A percentile compares a stretch with the other conserved stretches of the same genome.
Conservation (phyloP, 2,888 invertebrate genomes). For the Cephus pulcher region DNA sequence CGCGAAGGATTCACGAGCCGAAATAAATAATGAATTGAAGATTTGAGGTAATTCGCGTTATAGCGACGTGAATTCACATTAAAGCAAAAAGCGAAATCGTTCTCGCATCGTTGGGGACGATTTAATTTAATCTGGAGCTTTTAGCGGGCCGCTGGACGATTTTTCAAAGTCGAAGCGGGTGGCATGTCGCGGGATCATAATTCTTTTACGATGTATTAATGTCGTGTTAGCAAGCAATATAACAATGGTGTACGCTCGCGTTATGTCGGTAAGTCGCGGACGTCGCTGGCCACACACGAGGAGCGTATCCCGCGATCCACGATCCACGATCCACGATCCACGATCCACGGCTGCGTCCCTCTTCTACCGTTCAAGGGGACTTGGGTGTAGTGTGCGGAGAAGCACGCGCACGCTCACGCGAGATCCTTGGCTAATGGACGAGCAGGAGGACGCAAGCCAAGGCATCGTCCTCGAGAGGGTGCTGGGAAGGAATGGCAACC, state of each 20-base stretch:
- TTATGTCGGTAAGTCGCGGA: neutral
- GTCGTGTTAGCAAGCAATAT: conserved; percentile 60
- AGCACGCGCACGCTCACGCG: conserved; percentile 27
- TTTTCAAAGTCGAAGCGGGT: conserved; percentile 49
- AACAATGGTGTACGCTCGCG: conserved; percentile 39
- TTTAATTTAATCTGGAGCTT: conserved; percentile 55
- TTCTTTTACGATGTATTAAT: conserved; percentile 57
- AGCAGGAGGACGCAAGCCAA: no score
- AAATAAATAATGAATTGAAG: no score
- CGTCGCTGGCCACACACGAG: neutral
- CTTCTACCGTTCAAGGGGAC: no score
- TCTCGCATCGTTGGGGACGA: conserved; percentile 23
- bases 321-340: no score
- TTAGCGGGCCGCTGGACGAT: conserved; percentile 45
- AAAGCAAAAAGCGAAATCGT: no score
- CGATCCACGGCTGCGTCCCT: no score
- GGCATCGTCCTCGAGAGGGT: no score
- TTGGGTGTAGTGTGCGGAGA: conserved; percentile 4
- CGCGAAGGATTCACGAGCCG: no score
- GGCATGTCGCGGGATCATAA: conserved; percentile 53
- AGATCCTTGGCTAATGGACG: no score
- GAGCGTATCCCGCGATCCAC: neutral
- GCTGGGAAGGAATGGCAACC: no score
- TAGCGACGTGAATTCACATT: no score
- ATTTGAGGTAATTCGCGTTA: no score